phyloP scores from a whole-genome alignment of 2,113 vertebrate species.

The Pituophis catenifer region DNA sequence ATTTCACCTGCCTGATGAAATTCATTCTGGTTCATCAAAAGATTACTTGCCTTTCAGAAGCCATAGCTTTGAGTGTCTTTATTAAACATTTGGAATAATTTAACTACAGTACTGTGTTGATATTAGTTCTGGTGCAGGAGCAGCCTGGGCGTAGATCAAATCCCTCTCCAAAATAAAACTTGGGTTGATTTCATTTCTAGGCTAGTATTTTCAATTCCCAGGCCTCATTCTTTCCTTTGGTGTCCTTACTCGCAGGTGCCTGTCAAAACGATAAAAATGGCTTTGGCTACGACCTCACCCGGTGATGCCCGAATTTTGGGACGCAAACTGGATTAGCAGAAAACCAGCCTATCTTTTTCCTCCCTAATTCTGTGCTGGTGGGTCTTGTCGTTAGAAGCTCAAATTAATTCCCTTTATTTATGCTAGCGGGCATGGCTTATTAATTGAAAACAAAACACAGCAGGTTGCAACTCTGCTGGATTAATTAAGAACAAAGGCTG shows the following conservation, averaged over 20 bases:
- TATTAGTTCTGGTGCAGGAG: background rate
- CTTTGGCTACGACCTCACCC: constrained; percentile 14
- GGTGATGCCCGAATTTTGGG: background rate
- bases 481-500: background rate
- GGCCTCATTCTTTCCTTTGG: background rate
- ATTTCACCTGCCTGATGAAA: background rate
- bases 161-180: background rate
- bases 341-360: too few relatives aligned
- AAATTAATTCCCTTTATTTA: background rate
- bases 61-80: background rate
- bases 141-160: background rate
- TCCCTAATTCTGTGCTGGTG: background rate
- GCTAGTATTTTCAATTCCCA: background rate
- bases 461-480: background rate
- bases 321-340: background rate
- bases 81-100: background rate
- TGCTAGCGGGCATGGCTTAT: background rate
- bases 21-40: background rate
- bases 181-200: background rate
- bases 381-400: background rate
- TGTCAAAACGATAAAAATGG: constrained; percentile 23
- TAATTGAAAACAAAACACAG: background rate
- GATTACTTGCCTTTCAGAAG: background rate
- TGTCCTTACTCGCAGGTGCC: background rate
- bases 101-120: background rate